Percentiles rank a stretch among this genome's conserved stretches.
Evolutionary conservation across 2,888 invertebrate species (phyloP).

Genomic region (Caenorhabditis wallacei): DNA sequence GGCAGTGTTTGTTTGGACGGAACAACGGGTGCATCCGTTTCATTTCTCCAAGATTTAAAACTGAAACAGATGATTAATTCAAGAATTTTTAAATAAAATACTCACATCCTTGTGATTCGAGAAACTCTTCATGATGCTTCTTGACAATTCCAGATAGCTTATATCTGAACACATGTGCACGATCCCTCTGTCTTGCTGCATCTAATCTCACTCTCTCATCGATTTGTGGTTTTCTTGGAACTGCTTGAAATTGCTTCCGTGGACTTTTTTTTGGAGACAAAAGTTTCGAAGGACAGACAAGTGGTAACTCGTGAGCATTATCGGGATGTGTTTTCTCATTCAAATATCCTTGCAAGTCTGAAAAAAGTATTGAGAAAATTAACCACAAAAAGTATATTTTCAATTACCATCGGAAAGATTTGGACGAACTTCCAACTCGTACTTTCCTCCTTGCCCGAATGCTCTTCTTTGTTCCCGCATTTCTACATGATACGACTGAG

Average conservation of each 20-base stretch:
- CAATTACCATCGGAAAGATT: conserved; percentile 59
- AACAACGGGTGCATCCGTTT: conserved; percentile 60
- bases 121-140: conserved; percentile 40
- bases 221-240: conserved; percentile 40
- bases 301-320: conserved; percentile 31
- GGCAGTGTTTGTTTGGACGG: conserved; percentile 48
- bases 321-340: conserved; percentile 7
- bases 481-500: conserved; percentile 53
- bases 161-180: conserved; percentile 47
- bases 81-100: not conserved
- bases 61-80: conserved; percentile 11
- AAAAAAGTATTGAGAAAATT: too few relatives aligned
- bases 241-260: conserved; percentile 34
- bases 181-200: conserved; percentile 59
- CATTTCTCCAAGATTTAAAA: not conserved
- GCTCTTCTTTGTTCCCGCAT: conserved; percentile 47
- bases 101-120: conserved; percentile 60
- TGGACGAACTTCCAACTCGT: conserved; percentile 49
- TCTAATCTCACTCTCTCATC: conserved; percentile 49
- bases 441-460: conserved; percentile 49
- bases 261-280: conserved; percentile 62
- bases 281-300: conserved; percentile 46
- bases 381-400: too few relatives aligned
- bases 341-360: conserved; percentile 58
- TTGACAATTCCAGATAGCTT: conserved; percentile 48